A percentile compares a stretch with the other conserved stretches of the same genome.
Evolutionary conservation across 1,140 invertebrate genomes (phyloP).

Genomic region (Centruroides vittatus): DNA sequence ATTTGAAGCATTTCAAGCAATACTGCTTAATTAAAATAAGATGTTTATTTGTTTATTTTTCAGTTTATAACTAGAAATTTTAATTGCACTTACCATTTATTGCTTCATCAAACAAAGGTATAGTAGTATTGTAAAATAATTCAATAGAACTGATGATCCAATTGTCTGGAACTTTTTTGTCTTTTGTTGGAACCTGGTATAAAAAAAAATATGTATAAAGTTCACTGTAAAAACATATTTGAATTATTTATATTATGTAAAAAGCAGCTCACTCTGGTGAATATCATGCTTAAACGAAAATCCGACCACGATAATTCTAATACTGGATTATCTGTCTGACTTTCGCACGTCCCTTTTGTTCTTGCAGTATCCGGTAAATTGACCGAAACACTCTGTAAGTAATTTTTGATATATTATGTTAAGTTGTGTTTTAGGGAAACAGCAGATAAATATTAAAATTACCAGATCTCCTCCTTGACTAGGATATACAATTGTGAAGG

Average conservation of each 20-base stretch:
- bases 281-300: slow-evolving; percentile 11
- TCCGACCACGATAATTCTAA: slow-evolving; percentile 12
- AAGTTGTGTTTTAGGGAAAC: not conserved
- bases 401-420: no score
- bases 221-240: no score
- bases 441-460: not conserved
- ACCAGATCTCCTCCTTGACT: slow-evolving; percentile 16
- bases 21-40: no score
- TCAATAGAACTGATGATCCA: slow-evolving; percentile 21
- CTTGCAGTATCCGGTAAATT: slow-evolving; percentile 14
- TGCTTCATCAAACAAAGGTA: slow-evolving; percentile 20
- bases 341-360: slow-evolving; percentile 17
- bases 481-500: slow-evolving; percentile 20
- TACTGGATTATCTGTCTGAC: slow-evolving; percentile 4
- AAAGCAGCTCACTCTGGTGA: slow-evolving; percentile 4
- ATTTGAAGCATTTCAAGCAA: no score
- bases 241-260: no score
- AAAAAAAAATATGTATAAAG: no score
- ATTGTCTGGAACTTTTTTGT: no score
- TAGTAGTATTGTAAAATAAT: slow-evolving; percentile 21
- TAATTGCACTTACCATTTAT: slow-evolving; percentile 12
- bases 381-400: slow-evolving; percentile 4
- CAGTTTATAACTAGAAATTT: no score
- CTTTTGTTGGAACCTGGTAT: no score
- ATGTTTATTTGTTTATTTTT: no score